These are phyloP conservation scores for Brassicogethes aeneus DNA, from an alignment of 2,888 invertebrate genomes.

Conservation along the genomic window DNA sequence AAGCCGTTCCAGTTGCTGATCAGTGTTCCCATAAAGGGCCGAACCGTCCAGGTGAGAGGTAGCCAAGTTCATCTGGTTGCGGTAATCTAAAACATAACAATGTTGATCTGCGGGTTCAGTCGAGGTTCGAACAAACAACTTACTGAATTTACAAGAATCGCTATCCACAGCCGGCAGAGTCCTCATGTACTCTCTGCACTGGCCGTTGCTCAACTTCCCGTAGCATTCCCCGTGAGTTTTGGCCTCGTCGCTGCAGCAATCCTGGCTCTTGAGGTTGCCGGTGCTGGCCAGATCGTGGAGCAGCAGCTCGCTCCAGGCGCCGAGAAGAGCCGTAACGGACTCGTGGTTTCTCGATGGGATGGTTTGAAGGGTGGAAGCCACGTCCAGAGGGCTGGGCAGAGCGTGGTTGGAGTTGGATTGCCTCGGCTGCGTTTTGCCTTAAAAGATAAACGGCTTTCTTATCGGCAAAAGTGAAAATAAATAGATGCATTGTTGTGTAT, in stretches of 20 bases:
- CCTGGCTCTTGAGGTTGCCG: slow-evolving; percentile 48
- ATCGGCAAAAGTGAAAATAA: slow-evolving; percentile 1
- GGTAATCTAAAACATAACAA: slow-evolving; percentile 45
- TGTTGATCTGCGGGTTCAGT: background rate
- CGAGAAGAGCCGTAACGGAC: slow-evolving; percentile 67
- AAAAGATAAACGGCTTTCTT: slow-evolving; percentile 14
- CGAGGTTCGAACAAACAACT: slow-evolving; percentile 21
- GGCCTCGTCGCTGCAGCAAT: slow-evolving; percentile 37
- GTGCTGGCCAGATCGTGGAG: slow-evolving; percentile 64
- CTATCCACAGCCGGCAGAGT: slow-evolving; percentile 58
- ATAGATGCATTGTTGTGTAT: slow-evolving; percentile 2
- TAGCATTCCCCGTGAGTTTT: slow-evolving; percentile 49
- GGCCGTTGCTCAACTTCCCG: slow-evolving; percentile 38
- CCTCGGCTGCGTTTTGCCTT: slow-evolving; percentile 44
- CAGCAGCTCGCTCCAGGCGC: slow-evolving; percentile 72
- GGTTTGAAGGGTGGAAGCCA: slow-evolving; percentile 50
- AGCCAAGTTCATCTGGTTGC: slow-evolving; percentile 80
- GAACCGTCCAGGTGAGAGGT: slow-evolving; percentile 79
- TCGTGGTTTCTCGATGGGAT: slow-evolving; percentile 54
- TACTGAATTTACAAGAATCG: slow-evolving; percentile 56
- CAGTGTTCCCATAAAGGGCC: slow-evolving; percentile 70
- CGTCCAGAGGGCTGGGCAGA: slow-evolving; percentile 52
- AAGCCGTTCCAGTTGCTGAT: slow-evolving; percentile 58
- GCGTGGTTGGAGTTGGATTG: slow-evolving; percentile 49
- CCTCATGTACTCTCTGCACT: slow-evolving; percentile 59